These are phyloP conservation scores for Lasioglossum figueresi DNA, from an alignment of 2,888 invertebrate genomes.

Conservation along the genomic window DNA sequence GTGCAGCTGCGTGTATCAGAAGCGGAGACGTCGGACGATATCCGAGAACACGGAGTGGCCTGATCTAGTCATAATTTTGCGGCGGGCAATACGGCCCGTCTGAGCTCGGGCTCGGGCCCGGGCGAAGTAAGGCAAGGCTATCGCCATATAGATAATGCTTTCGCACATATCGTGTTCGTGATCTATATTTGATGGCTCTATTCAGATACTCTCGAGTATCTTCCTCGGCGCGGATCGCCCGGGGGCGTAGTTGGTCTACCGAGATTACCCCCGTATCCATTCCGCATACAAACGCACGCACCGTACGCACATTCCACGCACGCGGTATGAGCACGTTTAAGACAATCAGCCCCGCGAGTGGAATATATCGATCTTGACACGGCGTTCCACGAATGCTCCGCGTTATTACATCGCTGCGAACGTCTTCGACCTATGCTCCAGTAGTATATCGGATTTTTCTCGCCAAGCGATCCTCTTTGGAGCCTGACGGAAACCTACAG, in stretches of 20 bases:
- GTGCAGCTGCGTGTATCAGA: background rate
- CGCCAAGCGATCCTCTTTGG: background rate
- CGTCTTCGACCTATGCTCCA: slow-evolving; percentile 2
- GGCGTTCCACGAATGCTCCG: slow-evolving; percentile 39
- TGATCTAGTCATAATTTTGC: slow-evolving; percentile 43
- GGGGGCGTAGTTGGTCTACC: slow-evolving; percentile 47
- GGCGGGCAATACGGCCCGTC: slow-evolving; percentile 30
- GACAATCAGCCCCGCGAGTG: slow-evolving; percentile 33
- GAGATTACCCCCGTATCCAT: slow-evolving; percentile 50
- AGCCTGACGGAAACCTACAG: background rate
- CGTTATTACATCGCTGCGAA: slow-evolving; percentile 25
- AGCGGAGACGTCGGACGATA: background rate
- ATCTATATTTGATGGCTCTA: slow-evolving; percentile 77
- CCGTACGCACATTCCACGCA: slow-evolving; percentile 51
- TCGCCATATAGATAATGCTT: slow-evolving; percentile 70
- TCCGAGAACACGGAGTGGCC: background rate
- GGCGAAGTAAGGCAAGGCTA: slow-evolving; percentile 44
- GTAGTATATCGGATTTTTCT: slow-evolving; percentile 34
- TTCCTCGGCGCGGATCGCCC: slow-evolving; percentile 55
- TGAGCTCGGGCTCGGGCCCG: slow-evolving; percentile 28
- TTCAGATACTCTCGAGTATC: slow-evolving; percentile 72
- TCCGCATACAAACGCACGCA: slow-evolving; percentile 16
- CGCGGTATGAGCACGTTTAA: slow-evolving; percentile 13
- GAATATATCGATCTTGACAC: slow-evolving; percentile 45
- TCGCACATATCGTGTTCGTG: slow-evolving; percentile 69